Evolutionary conservation across 2,888 invertebrate species (phyloP), one percentile per base, ranked within the genome.

Genomic region (Malthinus flaveolus): DNA sequence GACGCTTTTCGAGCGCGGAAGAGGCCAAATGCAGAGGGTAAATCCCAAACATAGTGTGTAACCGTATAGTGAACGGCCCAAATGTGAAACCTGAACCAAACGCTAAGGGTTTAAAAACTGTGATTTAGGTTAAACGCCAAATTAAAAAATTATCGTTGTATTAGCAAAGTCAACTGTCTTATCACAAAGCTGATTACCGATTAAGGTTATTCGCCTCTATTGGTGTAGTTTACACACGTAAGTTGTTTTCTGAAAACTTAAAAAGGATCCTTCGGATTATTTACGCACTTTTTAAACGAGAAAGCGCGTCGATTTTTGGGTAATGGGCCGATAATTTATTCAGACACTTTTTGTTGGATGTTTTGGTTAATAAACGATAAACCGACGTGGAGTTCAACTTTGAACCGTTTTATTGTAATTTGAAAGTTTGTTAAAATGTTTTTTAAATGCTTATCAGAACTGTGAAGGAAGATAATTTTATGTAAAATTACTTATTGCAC

Each of bases 151-250:
- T 15, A 55, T 35, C 44, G 56, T 49, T 44, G 51, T 57, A 57
- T 57, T 58, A 49, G 58, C 58, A 58, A 58, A 53, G 58, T 54
- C 49, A 58, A 58, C 53, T 48, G 32, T 49, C 44, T 58, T 58
- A 58, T 58, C 58, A 35, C 31, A 32, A 46, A 49, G 48, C 37
- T 44, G 58, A 58, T 58, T 23, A 23, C 2, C 23, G 23, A 23
- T 23, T 58, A 53, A 53, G 58, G 58, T 58, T 58, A 58, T 58
- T 58, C 49, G 52, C 58, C 58, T 58, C 39, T 58, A 54, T 23
- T 23, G 23, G 23, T 23, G 23, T 23, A 49, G 48, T 52, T 44
- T 57, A 52, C 37, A 52, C 42, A 47, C 57, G 46, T 33, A 51
- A 36, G 32, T 47, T 47, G 50, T 56, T 33, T 15, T 35, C 49